Evolutionary conservation across 1,140 invertebrate genomes (phyloP), one percentile per base, ranked within the genome.

Genomic region (Drosophila eugracilis): DNA sequence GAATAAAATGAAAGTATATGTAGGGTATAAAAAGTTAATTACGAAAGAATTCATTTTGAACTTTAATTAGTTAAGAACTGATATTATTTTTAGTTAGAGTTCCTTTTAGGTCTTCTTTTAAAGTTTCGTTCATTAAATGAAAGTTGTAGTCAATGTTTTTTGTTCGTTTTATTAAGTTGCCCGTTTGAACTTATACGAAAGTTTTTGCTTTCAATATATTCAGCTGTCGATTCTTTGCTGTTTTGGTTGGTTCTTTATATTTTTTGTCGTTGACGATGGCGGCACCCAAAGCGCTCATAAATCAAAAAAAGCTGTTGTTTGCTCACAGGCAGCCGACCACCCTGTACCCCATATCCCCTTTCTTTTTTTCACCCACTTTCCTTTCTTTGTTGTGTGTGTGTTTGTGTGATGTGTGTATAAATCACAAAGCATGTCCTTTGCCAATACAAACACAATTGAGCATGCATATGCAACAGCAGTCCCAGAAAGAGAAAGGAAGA

Each of bases 401-500:
- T 71, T 58, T 71, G 74, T 78, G 59, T 75, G 77, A 83, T 88
- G 71, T 89, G 78, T 88, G 71, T 88, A 88, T 88, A 88, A 88
- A 88, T 88, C 83, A 89, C 83, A 88, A 88, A 88, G 83, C 83
- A 88, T 88, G 83, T 88, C 83, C 83, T 88, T 88, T 88, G 84
- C 78, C 83, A 88, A 88, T 88, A 88, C 83, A 88, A 88, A 88
- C 81, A 88, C 83, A 88, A 88, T 88, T 88, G 83, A 88, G 83
- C 83, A 88, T 88, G 78, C 83, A 88, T 88, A 88, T 88, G 84
- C 84, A 88, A 83, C 83, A 83, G 70, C 74, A 67, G 47, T 57
- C 42, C 24, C 37, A 41, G 26, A 24, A 17, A 32, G 32, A 15
- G 30, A 14, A 22, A 15, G 30, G 12, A 22, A 37, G 37, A 30